Percentiles rank a stretch among this genome's conserved stretches.
Conservation (phyloP, 2,888 invertebrate genomes). For the Hofmannophila pseudospretella region DNA sequence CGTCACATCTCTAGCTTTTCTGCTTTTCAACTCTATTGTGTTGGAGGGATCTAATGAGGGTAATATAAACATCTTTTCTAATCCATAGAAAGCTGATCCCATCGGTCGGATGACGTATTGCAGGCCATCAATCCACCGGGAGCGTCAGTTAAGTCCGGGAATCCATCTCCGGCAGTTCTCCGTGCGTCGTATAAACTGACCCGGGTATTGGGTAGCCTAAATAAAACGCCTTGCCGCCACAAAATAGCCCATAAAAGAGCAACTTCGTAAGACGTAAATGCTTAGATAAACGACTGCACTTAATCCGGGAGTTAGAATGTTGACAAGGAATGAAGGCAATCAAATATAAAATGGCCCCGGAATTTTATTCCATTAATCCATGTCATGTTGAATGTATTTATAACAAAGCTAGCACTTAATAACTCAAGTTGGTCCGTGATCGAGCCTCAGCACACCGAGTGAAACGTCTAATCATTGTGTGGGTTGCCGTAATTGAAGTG, state of each 20-base stretch:
- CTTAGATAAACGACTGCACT: constrained; percentile 65
- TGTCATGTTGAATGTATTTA: constrained; percentile 70
- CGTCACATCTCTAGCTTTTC: constrained; percentile 4
- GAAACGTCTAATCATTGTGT: constrained; percentile 74
- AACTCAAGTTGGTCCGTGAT: constrained; percentile 57
- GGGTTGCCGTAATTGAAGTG: constrained; percentile 70
- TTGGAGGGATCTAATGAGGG: constrained; percentile 19
- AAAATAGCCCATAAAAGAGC: constrained; percentile 56
- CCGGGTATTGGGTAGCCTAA: constrained; percentile 40
- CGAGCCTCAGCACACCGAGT: constrained; percentile 52
- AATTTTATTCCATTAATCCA: constrained; percentile 68
- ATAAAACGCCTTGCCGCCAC: constrained; percentile 49
- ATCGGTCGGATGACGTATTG: constrained; percentile 33
- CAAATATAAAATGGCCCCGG: constrained; percentile 57
- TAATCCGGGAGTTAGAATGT: constrained; percentile 72
- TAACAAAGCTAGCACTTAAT: constrained; percentile 73
- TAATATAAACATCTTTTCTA: constrained; percentile 22
- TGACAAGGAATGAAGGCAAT: constrained; percentile 66
- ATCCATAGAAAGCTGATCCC: constrained; percentile 26
- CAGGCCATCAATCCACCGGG: constrained; percentile 29
- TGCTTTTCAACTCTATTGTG: constrained; percentile 2
- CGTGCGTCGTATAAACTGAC: constrained; percentile 37
- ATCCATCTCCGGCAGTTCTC: constrained; percentile 29
- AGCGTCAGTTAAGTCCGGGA: constrained; percentile 24
- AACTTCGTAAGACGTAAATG: constrained; percentile 58